Percentiles rank a stretch among this genome's conserved stretches.
phyloP scores from a whole-genome alignment of 1,140 invertebrate genomes.

The Sitodiplosis mosellana region DNA sequence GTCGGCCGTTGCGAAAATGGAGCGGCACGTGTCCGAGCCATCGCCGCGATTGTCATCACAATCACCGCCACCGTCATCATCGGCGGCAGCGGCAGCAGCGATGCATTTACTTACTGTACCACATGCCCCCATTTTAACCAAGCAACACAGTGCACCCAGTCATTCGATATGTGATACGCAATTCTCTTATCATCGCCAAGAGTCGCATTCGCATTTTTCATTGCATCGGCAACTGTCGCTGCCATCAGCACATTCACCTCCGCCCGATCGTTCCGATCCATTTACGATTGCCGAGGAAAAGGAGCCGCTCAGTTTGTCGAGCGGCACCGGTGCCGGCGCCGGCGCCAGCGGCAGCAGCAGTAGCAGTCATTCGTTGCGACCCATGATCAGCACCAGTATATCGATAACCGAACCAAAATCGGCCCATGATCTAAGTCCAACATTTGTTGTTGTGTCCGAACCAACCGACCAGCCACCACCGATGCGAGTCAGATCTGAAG shows the following conservation, averaged over 20 bases:
- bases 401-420: conserved; percentile 6
- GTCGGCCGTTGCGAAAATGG: conserved; percentile 26
- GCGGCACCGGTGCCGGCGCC: background rate
- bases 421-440: background rate
- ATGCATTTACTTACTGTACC: conserved; percentile 36
- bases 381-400: conserved; percentile 8
- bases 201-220: conserved; percentile 8
- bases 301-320: background rate
- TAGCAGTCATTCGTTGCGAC: background rate
- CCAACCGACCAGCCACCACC: conserved; percentile 14
- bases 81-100: conserved; percentile 6
- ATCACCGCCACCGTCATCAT: conserved; percentile 23
- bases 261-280: conserved; percentile 1
- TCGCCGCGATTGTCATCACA: conserved; percentile 21
- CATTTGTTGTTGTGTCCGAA: background rate
- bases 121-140: conserved; percentile 31
- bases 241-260: background rate
- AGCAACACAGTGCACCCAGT: conserved; percentile 45
- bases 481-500: conserved; percentile 29
- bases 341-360: background rate
- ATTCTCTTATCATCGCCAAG: conserved; percentile 15
- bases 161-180: conserved; percentile 15
- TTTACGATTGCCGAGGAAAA: background rate
- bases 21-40: conserved; percentile 37
- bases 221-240: conserved; percentile 6